These are phyloP conservation scores for Pocillopora damicornis DNA, from an alignment of 64 coral and sea anemone genomes.

Conservation along the genomic window DNA sequence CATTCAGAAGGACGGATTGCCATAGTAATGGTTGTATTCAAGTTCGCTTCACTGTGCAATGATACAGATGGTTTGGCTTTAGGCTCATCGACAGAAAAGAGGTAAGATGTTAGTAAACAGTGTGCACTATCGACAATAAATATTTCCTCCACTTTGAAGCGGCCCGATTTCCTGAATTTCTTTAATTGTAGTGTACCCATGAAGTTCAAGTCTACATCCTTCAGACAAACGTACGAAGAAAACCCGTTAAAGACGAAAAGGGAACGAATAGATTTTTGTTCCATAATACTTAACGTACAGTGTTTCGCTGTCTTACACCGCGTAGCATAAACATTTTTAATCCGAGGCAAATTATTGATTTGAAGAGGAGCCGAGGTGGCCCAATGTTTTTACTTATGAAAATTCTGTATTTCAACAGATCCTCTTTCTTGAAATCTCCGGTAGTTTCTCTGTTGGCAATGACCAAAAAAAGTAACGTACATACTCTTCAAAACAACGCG, in stretches of 20 bases:
- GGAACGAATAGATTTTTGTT: too few relatives aligned
- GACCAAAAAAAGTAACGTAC: background rate
- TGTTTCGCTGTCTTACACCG: too few relatives aligned
- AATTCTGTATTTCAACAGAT: background rate
- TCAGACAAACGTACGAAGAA: too few relatives aligned
- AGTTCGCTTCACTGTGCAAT: background rate
- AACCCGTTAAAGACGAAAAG: too few relatives aligned
- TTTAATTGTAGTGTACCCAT: too few relatives aligned
- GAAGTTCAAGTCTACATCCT: too few relatives aligned
- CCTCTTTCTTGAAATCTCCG: slow-evolving; percentile 7
- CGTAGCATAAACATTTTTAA: too few relatives aligned
- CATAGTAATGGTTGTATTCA: slow-evolving; percentile 15
- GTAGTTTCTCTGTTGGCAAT: slow-evolving; percentile 2
- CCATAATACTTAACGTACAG: too few relatives aligned
- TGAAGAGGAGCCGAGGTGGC: too few relatives aligned
- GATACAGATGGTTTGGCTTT: background rate
- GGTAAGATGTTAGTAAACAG: background rate
- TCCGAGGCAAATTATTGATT: too few relatives aligned
- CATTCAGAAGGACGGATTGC: background rate
- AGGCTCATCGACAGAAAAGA: background rate
- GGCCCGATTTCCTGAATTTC: too few relatives aligned
- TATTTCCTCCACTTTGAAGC: background rate
- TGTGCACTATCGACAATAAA: background rate
- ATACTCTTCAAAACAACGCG: background rate
- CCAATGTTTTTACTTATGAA: background rate